Conservation (phyloP, 2,797 vertebrate species). For the Cyclura pinguis region DNA sequence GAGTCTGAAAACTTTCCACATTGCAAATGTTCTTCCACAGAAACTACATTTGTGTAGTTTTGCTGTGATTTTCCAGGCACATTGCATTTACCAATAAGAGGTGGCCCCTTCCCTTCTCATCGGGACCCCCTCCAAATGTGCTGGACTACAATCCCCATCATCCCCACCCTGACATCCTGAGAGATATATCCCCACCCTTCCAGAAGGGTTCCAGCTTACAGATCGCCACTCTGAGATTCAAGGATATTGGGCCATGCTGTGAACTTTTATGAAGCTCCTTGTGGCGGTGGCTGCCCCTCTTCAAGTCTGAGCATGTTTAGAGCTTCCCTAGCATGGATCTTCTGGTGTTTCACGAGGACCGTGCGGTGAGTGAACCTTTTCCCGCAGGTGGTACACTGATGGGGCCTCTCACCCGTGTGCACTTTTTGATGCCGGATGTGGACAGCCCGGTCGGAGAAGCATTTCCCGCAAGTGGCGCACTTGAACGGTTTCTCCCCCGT, state of each 20-base stretch:
- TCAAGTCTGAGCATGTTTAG: background rate
- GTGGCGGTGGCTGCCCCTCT: background rate
- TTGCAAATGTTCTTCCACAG: background rate
- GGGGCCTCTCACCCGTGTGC: constrained; percentile 31
- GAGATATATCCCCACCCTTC: background rate
- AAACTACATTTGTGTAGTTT: too few relatives aligned
- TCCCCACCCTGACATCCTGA: background rate
- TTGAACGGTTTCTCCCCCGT: constrained; percentile 37
- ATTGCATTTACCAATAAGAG: too few relatives aligned
- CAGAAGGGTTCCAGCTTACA: too few relatives aligned
- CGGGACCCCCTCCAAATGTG: background rate
- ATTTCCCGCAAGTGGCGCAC: constrained; percentile 31
- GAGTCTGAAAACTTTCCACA: background rate
- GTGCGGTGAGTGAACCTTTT: constrained; percentile 39
- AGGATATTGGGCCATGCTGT: background rate
- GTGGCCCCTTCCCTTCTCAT: too few relatives aligned
- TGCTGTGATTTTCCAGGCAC: background rate
- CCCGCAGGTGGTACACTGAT: constrained; percentile 21
- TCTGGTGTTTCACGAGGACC: constrained; percentile 33
- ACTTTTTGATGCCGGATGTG: constrained; percentile 41
- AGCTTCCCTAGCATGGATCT: constrained; percentile 29
- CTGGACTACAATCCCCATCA: background rate
- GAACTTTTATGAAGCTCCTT: background rate
- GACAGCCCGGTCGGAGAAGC: constrained; percentile 30
- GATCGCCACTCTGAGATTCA: background rate